Base-by-base conservation (phyloP, 2,113 vertebrate species). In the Heliornis fulica region DNA sequence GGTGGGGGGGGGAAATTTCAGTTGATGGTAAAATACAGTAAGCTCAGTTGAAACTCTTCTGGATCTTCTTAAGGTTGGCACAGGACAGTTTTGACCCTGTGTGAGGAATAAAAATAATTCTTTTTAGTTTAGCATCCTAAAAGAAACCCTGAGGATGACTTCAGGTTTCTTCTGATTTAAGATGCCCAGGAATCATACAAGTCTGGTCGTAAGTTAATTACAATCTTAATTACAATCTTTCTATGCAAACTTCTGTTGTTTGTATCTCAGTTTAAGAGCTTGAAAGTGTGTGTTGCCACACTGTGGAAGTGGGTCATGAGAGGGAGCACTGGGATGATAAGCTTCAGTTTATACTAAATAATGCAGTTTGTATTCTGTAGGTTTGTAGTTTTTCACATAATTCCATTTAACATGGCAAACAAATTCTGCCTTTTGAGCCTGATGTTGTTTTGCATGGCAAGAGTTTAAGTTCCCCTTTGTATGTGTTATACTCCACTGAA, bases 41-140 rank as follows among this genome's bases (percentile, higher is more conserved):
- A 41, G 13, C 5, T 7, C 36, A 51, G 28, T 28, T 80, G 9
- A 57, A 83, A 31, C 9, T 72, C 7, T 12, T 29, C 34, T 40
- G 28, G 14, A 19, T 53, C 5, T 22, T 69, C 8, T 23, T 0
- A 5, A 40, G n/a, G 4, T 3, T 76, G 61, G 3, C 20, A 10
- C 7, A 21, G 34, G 21, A 69, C 11, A 14, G 2, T 43, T 87
- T 36, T 71, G 11, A 59, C 9, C 16, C 3, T 19, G 2, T 43
- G 8, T 31, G 5, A 57, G 31, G 40, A 77, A 36, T 65, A 14
- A 53, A 29, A 51, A 46, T 38, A 4, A 0, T 4, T 0, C 34
- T 69, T 5, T 75, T 77, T 56, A 40, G 56, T 60, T 14, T 25
- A 38, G 7, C 7, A 2, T 65, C n/a, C 19, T 60, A 8, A 72